A percentile compares a stretch with the other conserved stretches of the same genome.
Conservation (phyloP, 2,797 vertebrate genomes). For the Varecia variegata region DNA sequence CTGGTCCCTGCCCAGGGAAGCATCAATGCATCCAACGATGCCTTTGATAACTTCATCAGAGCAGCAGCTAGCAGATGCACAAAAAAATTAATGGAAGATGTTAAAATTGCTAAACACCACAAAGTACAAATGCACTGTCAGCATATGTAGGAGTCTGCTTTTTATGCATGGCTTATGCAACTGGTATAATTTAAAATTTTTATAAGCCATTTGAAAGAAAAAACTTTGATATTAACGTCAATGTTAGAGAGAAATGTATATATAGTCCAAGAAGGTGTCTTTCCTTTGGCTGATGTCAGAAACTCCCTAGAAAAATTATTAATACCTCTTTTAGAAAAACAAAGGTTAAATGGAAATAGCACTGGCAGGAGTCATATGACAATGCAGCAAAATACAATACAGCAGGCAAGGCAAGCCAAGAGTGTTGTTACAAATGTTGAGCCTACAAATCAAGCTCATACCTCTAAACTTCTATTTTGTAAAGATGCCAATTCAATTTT, state of each 20-base stretch:
- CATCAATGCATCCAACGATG: not conserved
- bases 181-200: not conserved
- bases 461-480: not conserved
- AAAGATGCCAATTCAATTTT: constrained; percentile 17
- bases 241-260: not conserved
- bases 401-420: not conserved
- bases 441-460: not conserved
- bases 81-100: not conserved
- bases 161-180: not conserved
- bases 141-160: not conserved
- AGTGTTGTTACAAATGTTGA: not conserved
- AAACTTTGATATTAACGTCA: constrained; percentile 10
- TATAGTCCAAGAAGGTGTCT: not conserved
- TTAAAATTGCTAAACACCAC: not conserved
- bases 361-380: not conserved
- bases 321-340: not conserved
- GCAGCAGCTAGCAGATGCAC: not conserved
- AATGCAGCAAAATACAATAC: not conserved
- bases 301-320: not conserved
- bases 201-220: constrained; percentile 30
- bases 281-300: not conserved
- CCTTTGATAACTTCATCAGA: not conserved
- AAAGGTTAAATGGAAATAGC: not conserved
- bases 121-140: not conserved
- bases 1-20: not conserved